Base-by-base conservation (phyloP, 2,888 invertebrate genomes). In the Sminthurides aquaticus region DNA sequence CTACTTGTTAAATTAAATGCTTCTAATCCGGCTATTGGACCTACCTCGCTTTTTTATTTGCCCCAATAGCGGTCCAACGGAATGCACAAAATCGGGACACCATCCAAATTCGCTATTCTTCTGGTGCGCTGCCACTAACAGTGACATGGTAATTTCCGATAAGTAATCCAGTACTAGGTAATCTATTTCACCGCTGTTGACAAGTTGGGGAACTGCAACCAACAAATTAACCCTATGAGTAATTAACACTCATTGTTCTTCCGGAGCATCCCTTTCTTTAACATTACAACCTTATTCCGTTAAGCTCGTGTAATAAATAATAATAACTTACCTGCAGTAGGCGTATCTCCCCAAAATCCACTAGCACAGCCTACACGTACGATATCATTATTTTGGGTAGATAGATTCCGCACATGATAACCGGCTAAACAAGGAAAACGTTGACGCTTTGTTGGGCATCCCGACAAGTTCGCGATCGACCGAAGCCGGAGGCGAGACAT, bases 281-380 rank as follows among this genome's bases (percentile, higher is more conserved):
- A 15, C 11, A 43, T 43, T 43, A 15, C 11, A 15, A 11, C 48
- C 48, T 11, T 15, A 52, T n/a, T 25, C 56, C 56, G 8, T 24
- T n/a, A 5, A 3, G 11, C 25, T 24, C 56, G 11, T 25, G 56
- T 24, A 8, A 54, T 54, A 3, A 24, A 25, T 43, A 43, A 3
- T 57, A 54, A 49, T 28, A n/a, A n/a, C 43, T 66, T 65, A 79
- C 80, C 79, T 69, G 81, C 78, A 60, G 79, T 79, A 11, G 81
- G 77, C 15, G 81, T 80, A 75, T 82, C 82, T 29, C 81, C 81
- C 81, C 81, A 82, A 76, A 82, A 82, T 60, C 81, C 81, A 67
- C 80, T 79, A 24, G 80, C 80, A 75, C 81, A 82, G 25, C 81
- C 76, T 48, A 76, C 75, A 48, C 76, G 66, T 20, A 76, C 64